Base-by-base conservation (phyloP, 2,888 invertebrate species). In the Criorhina ranunculi region DNA sequence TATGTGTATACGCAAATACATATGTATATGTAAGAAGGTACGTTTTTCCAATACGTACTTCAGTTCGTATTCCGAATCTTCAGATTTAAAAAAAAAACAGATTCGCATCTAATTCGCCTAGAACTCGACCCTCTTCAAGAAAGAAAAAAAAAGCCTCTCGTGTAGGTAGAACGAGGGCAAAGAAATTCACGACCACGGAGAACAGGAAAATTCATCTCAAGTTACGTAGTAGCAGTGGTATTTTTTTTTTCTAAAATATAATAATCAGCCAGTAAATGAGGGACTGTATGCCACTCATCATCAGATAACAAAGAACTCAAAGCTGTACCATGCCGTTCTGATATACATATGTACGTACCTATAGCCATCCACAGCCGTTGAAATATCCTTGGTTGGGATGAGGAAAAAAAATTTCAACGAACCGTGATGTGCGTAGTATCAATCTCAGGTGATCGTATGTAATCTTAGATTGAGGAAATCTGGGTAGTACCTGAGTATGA, bases 131-230 rank as follows among this genome's bases (percentile, higher is more conserved):
- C 80, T 80, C 69, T 80, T 75, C 51, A 80, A 80, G 53, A 67
- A 64, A 49, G 40, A 49, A 59, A 69, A 72, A 69, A 69, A 57
- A 57, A 66, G 33, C 29, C 40, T 46, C 24, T 31, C 40, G 42
- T 40, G 49, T 42, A 76, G 60, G 75, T 60, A 60, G 35, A 57
- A 42, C 42, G 15, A 69, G 46, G 55, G 75, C 57, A 85, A 75
- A 70, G 76, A 53, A 82, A 80, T 76, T 69, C 40, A 80, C 70
- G 59, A 80, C 80, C 70, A 66, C 70, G 76, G 55, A 76, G 85
- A 85, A 80, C 87, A 87, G 88, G 88, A 88, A 88, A 88, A 88
- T 69, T 79, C 87, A 78, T 87, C 87, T 88, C 88, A 87, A 87
- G 83, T 88, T 88, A 87, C 88, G 78, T 73, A 42, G 78, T 73